These are phyloP conservation scores for Danaus plexippus DNA, from an alignment of 1,140 invertebrate species.

Conservation along the genomic window DNA sequence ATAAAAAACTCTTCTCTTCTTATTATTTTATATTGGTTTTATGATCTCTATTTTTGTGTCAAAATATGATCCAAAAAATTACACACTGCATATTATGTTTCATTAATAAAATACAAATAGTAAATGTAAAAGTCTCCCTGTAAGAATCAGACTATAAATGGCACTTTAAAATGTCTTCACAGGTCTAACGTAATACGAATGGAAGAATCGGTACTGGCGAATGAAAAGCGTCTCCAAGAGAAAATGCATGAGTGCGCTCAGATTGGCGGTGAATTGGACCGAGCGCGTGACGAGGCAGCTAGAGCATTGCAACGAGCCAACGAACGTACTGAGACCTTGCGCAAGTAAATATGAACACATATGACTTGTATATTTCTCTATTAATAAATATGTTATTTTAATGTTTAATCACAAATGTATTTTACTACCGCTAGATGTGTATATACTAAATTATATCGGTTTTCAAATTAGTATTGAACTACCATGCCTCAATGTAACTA, in stretches of 20 bases:
- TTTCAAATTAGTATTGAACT: no score
- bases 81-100: no score
- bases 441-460: neutral
- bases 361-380: no score
- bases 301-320: conserved; percentile 79
- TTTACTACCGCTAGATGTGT: neutral
- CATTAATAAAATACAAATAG: no score
- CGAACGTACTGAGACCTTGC: conserved; percentile 75
- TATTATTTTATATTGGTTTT: no score
- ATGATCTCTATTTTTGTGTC: no score
- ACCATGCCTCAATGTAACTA: no score
- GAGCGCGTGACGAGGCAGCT: conserved; percentile 79
- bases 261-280: conserved; percentile 77
- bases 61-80: no score
- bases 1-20: no score
- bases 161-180: conserved; percentile 10
- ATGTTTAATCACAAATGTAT: neutral
- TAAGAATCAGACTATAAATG: no score
- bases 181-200: conserved; percentile 57
- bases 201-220: conserved; percentile 70
- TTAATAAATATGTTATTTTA: no score
- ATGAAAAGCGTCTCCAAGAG: conserved; percentile 68
- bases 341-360: conserved; percentile 36
- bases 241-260: conserved; percentile 74
- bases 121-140: no score